A percentile compares a stretch with the other conserved stretches of the same genome.
These are phyloP conservation scores for Serripes groenlandicus DNA, from an alignment of 2,888 invertebrate species.

Conservation along the genomic window DNA sequence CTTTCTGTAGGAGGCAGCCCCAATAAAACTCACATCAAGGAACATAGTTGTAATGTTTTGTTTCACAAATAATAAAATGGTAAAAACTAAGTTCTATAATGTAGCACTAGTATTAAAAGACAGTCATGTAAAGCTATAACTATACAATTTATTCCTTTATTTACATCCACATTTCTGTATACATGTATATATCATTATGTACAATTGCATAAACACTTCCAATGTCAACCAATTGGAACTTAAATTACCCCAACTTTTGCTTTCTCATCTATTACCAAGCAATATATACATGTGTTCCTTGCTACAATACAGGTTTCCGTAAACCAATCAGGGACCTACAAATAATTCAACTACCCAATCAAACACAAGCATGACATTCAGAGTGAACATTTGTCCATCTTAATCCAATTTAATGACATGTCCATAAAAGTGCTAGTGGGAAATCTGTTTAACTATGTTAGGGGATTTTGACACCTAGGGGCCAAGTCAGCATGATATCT, in stretches of 20 bases:
- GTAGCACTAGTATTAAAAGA: slow-evolving; percentile 16
- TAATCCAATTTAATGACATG: too few species aligned
- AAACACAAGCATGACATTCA: background rate
- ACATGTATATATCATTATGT: too few species aligned
- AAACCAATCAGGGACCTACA: too few species aligned
- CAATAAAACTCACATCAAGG: slow-evolving; percentile 66
- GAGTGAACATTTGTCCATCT: too few species aligned
- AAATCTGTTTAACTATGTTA: slow-evolving; percentile 3
- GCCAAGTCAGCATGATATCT: background rate
- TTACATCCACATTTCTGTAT: background rate
- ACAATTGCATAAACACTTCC: background rate
- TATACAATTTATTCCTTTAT: slow-evolving; percentile 4
- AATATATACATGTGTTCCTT: too few species aligned
- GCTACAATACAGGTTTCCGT: too few species aligned
- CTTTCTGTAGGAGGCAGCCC: slow-evolving; percentile 58
- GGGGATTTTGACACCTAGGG: slow-evolving; percentile 18
- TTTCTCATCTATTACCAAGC: too few species aligned
- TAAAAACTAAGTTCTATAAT: background rate
- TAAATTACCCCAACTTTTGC: too few species aligned
- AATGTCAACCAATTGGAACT: background rate
- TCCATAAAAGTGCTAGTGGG: too few species aligned
- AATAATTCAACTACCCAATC: too few species aligned
- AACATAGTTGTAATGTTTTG: slow-evolving; percentile 41
- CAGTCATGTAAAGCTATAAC: background rate
- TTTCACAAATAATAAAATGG: background rate